A percentile compares a stretch with the other conserved stretches of the same genome.
These are phyloP conservation scores for Crepidodera aurea DNA, from an alignment of 2,888 invertebrate species.

Conservation along the genomic window DNA sequence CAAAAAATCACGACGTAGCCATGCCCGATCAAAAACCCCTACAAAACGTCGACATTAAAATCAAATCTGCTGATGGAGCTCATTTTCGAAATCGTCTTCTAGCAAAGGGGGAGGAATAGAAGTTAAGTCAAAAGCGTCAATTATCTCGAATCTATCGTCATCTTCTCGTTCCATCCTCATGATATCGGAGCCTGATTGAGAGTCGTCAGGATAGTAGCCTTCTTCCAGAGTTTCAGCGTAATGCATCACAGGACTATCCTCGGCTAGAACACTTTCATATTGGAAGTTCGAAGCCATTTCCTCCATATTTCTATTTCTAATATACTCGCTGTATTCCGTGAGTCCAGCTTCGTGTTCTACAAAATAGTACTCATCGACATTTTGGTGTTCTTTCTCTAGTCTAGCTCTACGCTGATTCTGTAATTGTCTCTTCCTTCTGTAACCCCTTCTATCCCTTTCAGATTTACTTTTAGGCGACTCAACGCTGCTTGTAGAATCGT, in stretches of 20 bases:
- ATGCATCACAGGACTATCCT: slow-evolving; percentile 47
- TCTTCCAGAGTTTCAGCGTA: slow-evolving; percentile 62
- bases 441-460: slow-evolving; percentile 69
- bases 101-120: slow-evolving; percentile 81
- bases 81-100: slow-evolving; percentile 76
- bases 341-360: slow-evolving; percentile 53
- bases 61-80: slow-evolving; percentile 57
- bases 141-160: slow-evolving; percentile 70
- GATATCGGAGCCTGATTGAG: slow-evolving; percentile 63
- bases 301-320: slow-evolving; percentile 55
- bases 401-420: slow-evolving; percentile 64
- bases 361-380: slow-evolving; percentile 58
- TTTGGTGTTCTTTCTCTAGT: slow-evolving; percentile 62
- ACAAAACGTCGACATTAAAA: slow-evolving; percentile 55
- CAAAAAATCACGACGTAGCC: slow-evolving; percentile 43
- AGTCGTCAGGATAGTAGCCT: slow-evolving; percentile 72
- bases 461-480: slow-evolving; percentile 69
- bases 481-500: slow-evolving; percentile 78
- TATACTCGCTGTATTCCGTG: slow-evolving; percentile 56
- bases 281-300: slow-evolving; percentile 56
- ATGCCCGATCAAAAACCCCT: slow-evolving; percentile 42
- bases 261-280: slow-evolving; percentile 51
- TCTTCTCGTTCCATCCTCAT: slow-evolving; percentile 61
- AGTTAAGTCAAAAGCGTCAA: slow-evolving; percentile 79
- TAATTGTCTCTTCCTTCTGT: slow-evolving; percentile 72